phyloP scores from a whole-genome alignment of 2,797 vertebrate species.

The Tokudaia muenninki region DNA sequence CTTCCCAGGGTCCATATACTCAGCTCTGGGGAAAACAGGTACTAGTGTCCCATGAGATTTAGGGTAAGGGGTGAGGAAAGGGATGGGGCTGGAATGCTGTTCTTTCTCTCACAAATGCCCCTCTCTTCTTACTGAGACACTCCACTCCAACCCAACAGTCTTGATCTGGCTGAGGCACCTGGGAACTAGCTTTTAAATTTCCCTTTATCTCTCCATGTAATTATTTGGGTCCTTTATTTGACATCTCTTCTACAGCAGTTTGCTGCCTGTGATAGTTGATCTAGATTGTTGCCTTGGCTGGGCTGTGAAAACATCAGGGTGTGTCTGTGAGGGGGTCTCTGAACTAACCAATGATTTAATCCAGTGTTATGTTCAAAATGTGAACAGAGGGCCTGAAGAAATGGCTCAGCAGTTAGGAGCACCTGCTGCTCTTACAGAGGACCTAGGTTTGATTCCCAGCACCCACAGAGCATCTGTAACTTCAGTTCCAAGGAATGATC shows the following conservation, averaged over 20 bases:
- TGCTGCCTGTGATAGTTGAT: constrained; percentile 16
- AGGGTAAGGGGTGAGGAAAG: neutral
- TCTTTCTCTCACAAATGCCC: neutral
- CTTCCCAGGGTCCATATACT: neutral
- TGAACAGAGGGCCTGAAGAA: neutral
- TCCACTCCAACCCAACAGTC: neutral
- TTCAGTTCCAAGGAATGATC: neutral
- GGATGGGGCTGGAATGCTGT: neutral
- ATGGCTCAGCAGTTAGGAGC: neutral
- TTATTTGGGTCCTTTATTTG: constrained; percentile 13
- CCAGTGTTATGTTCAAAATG: neutral
- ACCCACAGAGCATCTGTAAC: neutral
- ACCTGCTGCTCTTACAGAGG: neutral
- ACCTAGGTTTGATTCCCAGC: neutral
- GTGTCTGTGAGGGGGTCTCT: neutral
- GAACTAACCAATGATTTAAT: neutral
- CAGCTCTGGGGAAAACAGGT: neutral
- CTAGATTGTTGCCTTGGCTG: neutral
- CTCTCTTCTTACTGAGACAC: neutral
- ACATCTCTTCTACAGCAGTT: constrained; percentile 3
- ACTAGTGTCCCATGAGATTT: neutral
- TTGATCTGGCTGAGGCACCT: neutral
- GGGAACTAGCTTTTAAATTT: constrained; percentile 42
- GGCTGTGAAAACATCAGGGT: neutral
- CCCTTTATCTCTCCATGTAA: constrained; percentile 12